Percentiles rank a stretch among this genome's conserved stretches.
Conservation (phyloP, 2,113 vertebrate genomes). For the Boulengeromyrus knoepffleri region DNA sequence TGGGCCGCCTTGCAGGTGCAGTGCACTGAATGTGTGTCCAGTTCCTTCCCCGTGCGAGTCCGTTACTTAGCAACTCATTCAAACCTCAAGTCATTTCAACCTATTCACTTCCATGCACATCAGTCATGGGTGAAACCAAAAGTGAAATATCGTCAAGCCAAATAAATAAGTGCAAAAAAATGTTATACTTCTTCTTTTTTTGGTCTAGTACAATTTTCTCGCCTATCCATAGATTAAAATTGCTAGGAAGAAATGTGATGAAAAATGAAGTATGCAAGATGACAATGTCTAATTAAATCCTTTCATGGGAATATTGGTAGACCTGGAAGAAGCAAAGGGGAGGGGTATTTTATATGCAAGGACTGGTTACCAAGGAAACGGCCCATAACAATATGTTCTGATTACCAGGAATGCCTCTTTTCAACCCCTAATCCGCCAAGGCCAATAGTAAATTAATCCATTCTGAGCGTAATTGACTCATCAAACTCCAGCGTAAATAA, state of each 20-base stretch:
- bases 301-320: constrained; percentile 30
- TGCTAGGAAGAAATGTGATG: constrained; percentile 35
- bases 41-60: constrained; percentile 36
- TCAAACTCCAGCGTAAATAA: background rate
- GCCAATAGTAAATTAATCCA: constrained; percentile 16
- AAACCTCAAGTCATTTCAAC: constrained; percentile 54
- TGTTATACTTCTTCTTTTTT: background rate
- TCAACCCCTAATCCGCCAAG: constrained; percentile 10
- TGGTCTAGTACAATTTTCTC: background rate
- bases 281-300: constrained; percentile 46
- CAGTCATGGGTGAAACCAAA: constrained; percentile 41
- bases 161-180: background rate
- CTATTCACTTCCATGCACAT: constrained; percentile 55
- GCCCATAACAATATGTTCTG: constrained; percentile 31
- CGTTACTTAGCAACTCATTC: constrained; percentile 69
- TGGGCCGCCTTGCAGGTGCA: constrained; percentile 47
- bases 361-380: constrained; percentile 35
- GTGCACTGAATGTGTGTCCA: constrained; percentile 32
- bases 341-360: constrained; percentile 25
- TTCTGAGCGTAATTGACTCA: constrained; percentile 11
- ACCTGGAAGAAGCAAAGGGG: constrained; percentile 15
- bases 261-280: constrained; percentile 46
- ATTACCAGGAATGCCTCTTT: constrained; percentile 15
- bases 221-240: constrained; percentile 17
- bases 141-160: background rate